These are phyloP conservation scores for Quadroppia sp. DNA, from an alignment of 2,888 invertebrate genomes.

Conservation along the genomic window DNA sequence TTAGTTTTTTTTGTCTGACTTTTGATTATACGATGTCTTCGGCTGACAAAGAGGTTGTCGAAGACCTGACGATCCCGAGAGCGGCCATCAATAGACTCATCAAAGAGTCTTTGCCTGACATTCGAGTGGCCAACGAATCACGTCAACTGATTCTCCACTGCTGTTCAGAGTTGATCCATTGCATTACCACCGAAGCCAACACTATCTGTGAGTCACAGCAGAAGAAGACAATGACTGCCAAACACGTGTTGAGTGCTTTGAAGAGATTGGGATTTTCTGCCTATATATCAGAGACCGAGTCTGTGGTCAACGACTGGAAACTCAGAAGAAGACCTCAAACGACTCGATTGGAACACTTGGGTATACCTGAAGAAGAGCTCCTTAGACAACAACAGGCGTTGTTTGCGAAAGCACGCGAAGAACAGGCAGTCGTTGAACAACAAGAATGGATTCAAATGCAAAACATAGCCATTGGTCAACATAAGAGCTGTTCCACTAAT, in stretches of 20 bases:
- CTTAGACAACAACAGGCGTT: slow-evolving; percentile 93
- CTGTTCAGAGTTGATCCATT: slow-evolving; percentile 92
- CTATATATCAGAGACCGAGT: slow-evolving; percentile 90
- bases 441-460: slow-evolving; percentile 82
- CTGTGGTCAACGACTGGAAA: slow-evolving; percentile 90
- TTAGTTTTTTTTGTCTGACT: background rate
- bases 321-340: slow-evolving; percentile 90
- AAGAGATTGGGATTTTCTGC: slow-evolving; percentile 87
- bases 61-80: slow-evolving; percentile 90
- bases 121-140: slow-evolving; percentile 88
- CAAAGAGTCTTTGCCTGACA: slow-evolving; percentile 87
- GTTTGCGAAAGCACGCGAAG: slow-evolving; percentile 90
- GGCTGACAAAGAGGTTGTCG: slow-evolving; percentile 58
- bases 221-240: slow-evolving; percentile 92
- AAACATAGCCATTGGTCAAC: slow-evolving; percentile 54
- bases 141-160: slow-evolving; percentile 89
- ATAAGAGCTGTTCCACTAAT: slow-evolving; percentile 37
- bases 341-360: slow-evolving; percentile 91
- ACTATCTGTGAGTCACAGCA: slow-evolving; percentile 55
- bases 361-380: slow-evolving; percentile 97
- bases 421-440: slow-evolving; percentile 86
- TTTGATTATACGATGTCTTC: slow-evolving; percentile 29
- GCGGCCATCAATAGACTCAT: slow-evolving; percentile 99
- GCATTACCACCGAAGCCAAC: slow-evolving; percentile 72
- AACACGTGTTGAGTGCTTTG: slow-evolving; percentile 84